phyloP scores from a whole-genome alignment of 2,113 vertebrate species.

The Campylomormyrus tamandua region DNA sequence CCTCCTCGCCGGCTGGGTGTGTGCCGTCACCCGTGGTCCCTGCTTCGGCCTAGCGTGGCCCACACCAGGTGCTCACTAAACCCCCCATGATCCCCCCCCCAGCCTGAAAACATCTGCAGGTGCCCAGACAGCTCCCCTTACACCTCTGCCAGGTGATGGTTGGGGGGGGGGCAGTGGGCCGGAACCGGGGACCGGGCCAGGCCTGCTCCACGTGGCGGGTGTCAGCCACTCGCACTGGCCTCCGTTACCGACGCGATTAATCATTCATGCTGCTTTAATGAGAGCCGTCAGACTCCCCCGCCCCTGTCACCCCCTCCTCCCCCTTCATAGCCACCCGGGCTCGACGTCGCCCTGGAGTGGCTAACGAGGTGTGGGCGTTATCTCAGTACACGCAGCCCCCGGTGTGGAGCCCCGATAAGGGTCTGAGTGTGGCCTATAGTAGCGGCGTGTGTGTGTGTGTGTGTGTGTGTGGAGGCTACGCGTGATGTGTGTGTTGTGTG shows the following conservation, averaged over 20 bases:
- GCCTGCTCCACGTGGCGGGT: not conserved
- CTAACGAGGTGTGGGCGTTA: not conserved
- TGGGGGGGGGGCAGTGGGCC: not conserved
- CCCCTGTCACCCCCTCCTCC: not conserved
- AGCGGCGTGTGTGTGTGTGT: too few species aligned
- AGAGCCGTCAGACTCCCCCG: slow-evolving; percentile 4
- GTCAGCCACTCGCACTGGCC: not conserved
- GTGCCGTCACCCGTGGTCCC: slow-evolving; percentile 51
- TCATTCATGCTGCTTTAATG: slow-evolving; percentile 15
- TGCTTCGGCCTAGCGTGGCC: slow-evolving; percentile 45
- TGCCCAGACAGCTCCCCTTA: not conserved
- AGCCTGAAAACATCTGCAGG: not conserved
- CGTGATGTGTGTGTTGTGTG: not conserved
- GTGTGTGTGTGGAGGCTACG: not conserved
- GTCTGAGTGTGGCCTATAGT: not conserved
- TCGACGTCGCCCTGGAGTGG: not conserved
- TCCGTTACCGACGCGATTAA: not conserved
- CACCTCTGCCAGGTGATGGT: not conserved
- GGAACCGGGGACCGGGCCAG: not conserved
- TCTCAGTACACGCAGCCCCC: not conserved
- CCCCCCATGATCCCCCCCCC: not conserved
- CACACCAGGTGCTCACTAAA: slow-evolving; percentile 39
- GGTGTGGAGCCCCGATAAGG: not conserved
- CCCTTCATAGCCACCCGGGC: not conserved
- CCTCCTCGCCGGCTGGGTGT: slow-evolving; percentile 41